Evolutionary conservation across 2,113 vertebrate species (phyloP).

Genomic region (Sorex fumeus): DNA sequence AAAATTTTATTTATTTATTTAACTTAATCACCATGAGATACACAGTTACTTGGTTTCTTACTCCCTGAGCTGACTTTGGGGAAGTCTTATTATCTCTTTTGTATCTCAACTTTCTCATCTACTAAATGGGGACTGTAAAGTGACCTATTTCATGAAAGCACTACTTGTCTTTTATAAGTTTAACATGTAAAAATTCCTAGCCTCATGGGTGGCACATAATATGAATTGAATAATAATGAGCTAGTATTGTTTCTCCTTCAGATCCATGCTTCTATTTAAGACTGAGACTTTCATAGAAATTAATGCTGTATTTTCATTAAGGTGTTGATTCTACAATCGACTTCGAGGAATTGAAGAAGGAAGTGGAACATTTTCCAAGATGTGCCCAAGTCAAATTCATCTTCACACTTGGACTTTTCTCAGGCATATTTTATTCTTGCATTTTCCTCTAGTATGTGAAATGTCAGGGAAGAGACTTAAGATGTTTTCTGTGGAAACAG

Average conservation of each 20-base stretch:
- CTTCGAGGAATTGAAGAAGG: not conserved
- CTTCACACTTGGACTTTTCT: slow-evolving; percentile 44
- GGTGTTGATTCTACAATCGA: not conserved
- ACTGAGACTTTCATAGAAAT: not conserved
- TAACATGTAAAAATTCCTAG: not conserved
- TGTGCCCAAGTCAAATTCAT: slow-evolving; percentile 34
- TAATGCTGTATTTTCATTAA: not conserved
- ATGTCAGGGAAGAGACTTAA: slow-evolving; percentile 64
- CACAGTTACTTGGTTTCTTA: not conserved
- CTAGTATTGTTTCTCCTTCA: not conserved
- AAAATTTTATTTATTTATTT: too few relatives aligned
- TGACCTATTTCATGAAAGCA: not conserved
- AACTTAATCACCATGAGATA: too few relatives aligned
- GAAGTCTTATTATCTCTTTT: not conserved
- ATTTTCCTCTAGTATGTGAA: slow-evolving; percentile 55
- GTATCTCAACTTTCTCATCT: slow-evolving; percentile 39
- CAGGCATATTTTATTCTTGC: not conserved
- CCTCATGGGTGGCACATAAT: not conserved
- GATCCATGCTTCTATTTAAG: not conserved
- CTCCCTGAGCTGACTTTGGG: not conserved
- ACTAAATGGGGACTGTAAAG: not conserved
- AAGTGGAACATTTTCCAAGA: not conserved
- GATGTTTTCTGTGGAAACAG: slow-evolving; percentile 60
- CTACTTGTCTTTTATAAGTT: not conserved
- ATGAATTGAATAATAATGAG: not conserved